These are phyloP conservation scores for Drosophila melanocephala DNA, from an alignment of 2,888 invertebrate genomes.

Conservation along the genomic window DNA sequence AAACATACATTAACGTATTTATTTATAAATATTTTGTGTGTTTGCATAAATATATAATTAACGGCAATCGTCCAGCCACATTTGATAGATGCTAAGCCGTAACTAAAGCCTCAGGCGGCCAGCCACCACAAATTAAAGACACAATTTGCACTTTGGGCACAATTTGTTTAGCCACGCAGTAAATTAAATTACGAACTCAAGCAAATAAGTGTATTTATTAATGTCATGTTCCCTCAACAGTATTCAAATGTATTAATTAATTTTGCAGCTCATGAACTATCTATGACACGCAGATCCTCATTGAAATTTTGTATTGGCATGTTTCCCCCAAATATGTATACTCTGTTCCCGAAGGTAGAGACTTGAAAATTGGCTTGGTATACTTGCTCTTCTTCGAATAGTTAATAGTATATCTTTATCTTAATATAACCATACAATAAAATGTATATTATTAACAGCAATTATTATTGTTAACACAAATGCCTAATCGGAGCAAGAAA, in stretches of 20 bases:
- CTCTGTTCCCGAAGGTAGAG: not conserved
- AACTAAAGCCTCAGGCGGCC: conserved; percentile 2
- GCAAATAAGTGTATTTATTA: conserved; percentile 7
- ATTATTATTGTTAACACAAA: not conserved
- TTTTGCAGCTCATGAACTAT: not conserved
- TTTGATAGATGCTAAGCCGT: conserved; percentile 58
- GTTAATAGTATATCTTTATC: not conserved
- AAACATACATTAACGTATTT: conserved; percentile 49
- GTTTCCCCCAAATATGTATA: not conserved
- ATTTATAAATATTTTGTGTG: conserved; percentile 8
- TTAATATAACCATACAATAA: not conserved
- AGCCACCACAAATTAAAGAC: conserved; percentile 26
- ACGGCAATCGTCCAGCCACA: conserved; percentile 55
- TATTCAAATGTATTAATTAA: not conserved
- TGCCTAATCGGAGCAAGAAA: not conserved
- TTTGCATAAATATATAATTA: conserved; percentile 52
- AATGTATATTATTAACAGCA: not conserved
- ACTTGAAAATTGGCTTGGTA: not conserved
- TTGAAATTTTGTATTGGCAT: not conserved
- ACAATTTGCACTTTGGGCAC: conserved; percentile 22
- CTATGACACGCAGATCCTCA: not conserved
- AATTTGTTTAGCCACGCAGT: conserved; percentile 21
- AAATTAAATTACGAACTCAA: conserved; percentile 33
- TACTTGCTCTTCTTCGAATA: not conserved
- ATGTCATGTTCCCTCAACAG: not conserved